phyloP scores from a whole-genome alignment of 2,797 vertebrate species.

The Sardinella longiceps region DNA sequence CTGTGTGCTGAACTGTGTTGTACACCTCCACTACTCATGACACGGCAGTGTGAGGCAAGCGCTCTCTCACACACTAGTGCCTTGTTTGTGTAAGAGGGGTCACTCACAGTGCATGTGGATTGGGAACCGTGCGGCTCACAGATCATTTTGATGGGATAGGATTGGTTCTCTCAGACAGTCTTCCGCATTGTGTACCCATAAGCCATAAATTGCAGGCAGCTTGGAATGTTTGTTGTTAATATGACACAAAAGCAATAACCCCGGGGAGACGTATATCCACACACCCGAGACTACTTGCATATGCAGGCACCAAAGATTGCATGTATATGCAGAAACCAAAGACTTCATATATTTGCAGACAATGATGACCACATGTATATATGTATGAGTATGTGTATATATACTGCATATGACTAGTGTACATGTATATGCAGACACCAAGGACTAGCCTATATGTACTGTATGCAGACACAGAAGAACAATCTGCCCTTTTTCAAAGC shows the following conservation, averaged over 20 bases:
- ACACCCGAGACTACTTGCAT: no score
- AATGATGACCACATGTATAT: no score
- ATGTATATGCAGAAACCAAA: not conserved
- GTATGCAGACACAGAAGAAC: not conserved
- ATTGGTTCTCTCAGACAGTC: not conserved
- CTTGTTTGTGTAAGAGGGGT: slow-evolving; percentile 11
- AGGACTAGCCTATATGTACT: no score
- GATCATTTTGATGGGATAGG: not conserved
- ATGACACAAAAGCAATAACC: not conserved
- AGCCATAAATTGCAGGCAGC: not conserved
- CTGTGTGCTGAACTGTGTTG: not conserved
- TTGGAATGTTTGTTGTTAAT: not conserved
- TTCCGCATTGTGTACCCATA: not conserved
- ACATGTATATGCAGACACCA: not conserved
- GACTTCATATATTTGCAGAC: not conserved
- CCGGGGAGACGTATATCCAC: not conserved
- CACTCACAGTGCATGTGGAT: not conserved
- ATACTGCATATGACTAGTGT: no score
- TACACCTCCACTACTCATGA: not conserved
- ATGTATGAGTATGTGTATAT: no score
- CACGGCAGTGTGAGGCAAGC: not conserved
- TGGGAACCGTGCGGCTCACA: not conserved
- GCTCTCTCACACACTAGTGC: not conserved
- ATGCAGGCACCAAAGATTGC: no score
- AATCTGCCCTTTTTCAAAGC: not conserved